phyloP scores from a whole-genome alignment of 2,888 invertebrate genomes.

The Apamea epomidion region DNA sequence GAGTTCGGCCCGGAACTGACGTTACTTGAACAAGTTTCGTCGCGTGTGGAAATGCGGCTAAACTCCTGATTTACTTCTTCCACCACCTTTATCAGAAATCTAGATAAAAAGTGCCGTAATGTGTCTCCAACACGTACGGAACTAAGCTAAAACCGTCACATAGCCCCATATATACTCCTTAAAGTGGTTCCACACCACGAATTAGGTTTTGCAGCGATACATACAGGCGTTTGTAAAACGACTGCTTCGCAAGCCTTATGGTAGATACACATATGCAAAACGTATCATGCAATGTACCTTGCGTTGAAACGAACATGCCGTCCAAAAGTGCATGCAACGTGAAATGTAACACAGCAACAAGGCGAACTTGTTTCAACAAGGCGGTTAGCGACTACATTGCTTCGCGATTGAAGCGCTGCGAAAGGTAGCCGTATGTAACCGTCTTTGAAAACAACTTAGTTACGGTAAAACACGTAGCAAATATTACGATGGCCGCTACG shows the following conservation, averaged over 20 bases:
- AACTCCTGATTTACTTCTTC: background rate
- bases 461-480: slow-evolving; percentile 52
- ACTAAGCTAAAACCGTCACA: background rate
- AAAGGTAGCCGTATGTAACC: background rate
- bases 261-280: background rate
- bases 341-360: background rate
- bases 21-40: background rate
- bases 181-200: background rate
- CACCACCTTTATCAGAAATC: slow-evolving; percentile 10
- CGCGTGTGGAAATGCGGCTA: slow-evolving; percentile 18
- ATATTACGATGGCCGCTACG: slow-evolving; percentile 67
- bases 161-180: background rate
- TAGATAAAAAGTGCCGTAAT: slow-evolving; percentile 4
- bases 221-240: background rate
- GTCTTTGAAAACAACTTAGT: background rate
- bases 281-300: background rate
- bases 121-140: slow-evolving; percentile 12
- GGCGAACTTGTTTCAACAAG: too few relatives aligned
- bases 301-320: background rate
- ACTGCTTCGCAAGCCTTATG: background rate
- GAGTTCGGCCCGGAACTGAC: background rate
- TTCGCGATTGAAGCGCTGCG: background rate
- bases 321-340: background rate
- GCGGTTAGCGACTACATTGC: too few relatives aligned
- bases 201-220: background rate